phyloP scores from a whole-genome alignment of 2,113 vertebrate species.

The Tretioscincus oriximinensis region DNA sequence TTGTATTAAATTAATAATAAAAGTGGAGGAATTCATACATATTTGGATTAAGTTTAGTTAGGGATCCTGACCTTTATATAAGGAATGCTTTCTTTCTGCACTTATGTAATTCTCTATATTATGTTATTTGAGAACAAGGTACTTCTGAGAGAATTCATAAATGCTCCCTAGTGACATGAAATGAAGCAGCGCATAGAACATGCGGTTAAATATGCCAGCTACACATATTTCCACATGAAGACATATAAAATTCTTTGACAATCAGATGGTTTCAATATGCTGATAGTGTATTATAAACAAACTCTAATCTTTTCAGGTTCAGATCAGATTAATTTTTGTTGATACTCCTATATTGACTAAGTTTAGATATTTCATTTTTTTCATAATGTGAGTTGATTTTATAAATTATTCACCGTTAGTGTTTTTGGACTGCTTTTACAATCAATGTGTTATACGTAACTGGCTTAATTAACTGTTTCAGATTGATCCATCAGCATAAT shows the following conservation, averaged over 20 bases:
- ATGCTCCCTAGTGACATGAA: conserved; percentile 41
- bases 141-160: conserved; percentile 56
- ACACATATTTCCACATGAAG: conserved; percentile 28
- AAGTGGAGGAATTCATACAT: conserved; percentile 47
- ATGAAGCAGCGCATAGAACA: conserved; percentile 37
- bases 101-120: conserved; percentile 26
- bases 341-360: conserved; percentile 12
- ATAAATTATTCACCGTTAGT: neutral
- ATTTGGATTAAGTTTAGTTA: conserved; percentile 52
- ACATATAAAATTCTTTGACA: conserved; percentile 27
- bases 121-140: conserved; percentile 39
- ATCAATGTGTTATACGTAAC: no score
- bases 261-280: conserved; percentile 37
- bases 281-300: conserved; percentile 7
- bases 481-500: no score
- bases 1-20: conserved; percentile 44
- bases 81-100: conserved; percentile 51
- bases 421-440: neutral
- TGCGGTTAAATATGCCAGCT: conserved; percentile 45
- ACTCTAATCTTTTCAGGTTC: neutral
- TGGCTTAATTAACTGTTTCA: neutral
- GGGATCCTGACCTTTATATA: conserved; percentile 30
- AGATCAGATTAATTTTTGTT: neutral
- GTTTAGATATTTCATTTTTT: conserved; percentile 16
- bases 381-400: neutral